Percentiles rank a stretch among this genome's conserved stretches.
Conservation (phyloP, 2,888 invertebrate species). For the Formica aserva region DNA sequence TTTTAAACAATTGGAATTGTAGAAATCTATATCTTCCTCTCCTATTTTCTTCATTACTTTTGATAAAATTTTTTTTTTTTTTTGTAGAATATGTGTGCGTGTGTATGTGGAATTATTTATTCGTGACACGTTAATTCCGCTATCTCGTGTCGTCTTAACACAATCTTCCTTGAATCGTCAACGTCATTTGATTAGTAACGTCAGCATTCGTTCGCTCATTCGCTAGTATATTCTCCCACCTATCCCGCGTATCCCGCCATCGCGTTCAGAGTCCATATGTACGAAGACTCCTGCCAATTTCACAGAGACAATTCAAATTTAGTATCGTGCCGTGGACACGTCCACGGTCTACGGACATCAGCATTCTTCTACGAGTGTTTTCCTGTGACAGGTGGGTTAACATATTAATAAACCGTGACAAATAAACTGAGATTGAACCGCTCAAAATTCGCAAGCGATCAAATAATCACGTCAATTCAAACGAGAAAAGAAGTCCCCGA, state of each 20-base stretch:
- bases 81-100: background rate
- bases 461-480: background rate
- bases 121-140: background rate
- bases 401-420: background rate
- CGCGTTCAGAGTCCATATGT: background rate
- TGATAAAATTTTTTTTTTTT: no score
- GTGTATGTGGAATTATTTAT: background rate
- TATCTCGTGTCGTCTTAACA: background rate
- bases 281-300: background rate
- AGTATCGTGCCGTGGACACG: background rate
- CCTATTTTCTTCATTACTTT: background rate
- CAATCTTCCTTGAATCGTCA: background rate
- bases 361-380: background rate
- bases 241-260: background rate
- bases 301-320: slow-evolving; percentile 2
- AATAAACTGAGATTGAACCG: background rate
- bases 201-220: background rate
- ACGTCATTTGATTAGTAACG: background rate
- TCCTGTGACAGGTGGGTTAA: background rate
- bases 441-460: background rate
- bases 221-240: slow-evolving; percentile 49
- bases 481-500: background rate
- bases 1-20: background rate
- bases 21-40: background rate
- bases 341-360: background rate